Conservation (phyloP, 2,888 invertebrate genomes). For the Diaprepes abbreviatus region DNA sequence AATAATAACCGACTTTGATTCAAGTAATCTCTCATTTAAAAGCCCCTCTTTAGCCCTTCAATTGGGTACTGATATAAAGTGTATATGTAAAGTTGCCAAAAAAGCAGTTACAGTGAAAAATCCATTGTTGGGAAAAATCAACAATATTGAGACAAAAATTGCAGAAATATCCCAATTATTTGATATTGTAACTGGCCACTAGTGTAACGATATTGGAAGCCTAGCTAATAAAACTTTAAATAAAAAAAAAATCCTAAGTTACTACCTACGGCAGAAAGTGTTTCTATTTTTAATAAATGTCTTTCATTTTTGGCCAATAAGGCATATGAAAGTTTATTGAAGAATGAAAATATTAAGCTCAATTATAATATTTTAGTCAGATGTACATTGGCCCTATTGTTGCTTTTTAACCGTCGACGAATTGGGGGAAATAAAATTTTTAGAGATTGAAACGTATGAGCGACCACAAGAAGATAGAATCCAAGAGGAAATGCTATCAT, state of each 20-base stretch:
- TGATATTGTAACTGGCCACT: neutral
- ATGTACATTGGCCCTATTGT: constrained; percentile 42
- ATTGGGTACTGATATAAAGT: constrained; percentile 23
- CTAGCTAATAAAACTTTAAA: neutral
- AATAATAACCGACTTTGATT: neutral
- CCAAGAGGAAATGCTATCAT: constrained; percentile 33
- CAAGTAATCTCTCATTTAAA: neutral
- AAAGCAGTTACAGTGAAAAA: too few relatives aligned
- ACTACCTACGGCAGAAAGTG: neutral
- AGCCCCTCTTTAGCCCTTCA: constrained; percentile 25
- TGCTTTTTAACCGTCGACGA: neutral
- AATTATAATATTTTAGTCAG: constrained; percentile 48
- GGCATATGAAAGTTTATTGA: neutral
- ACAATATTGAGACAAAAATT: neutral
- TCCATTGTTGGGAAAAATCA: neutral
- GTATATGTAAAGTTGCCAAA: neutral
- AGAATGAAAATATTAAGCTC: neutral
- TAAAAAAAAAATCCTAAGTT: neutral
- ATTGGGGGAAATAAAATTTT: too few relatives aligned
- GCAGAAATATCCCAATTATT: neutral
- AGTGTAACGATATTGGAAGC: constrained; percentile 4
- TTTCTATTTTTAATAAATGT: neutral
- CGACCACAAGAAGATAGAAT: constrained; percentile 33
- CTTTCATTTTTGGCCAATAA: neutral
- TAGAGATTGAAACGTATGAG: too few relatives aligned